Percentiles rank a stretch among this genome's conserved stretches.
Conservation (phyloP, 2,113 vertebrate genomes). For the Aythya baeri region DNA sequence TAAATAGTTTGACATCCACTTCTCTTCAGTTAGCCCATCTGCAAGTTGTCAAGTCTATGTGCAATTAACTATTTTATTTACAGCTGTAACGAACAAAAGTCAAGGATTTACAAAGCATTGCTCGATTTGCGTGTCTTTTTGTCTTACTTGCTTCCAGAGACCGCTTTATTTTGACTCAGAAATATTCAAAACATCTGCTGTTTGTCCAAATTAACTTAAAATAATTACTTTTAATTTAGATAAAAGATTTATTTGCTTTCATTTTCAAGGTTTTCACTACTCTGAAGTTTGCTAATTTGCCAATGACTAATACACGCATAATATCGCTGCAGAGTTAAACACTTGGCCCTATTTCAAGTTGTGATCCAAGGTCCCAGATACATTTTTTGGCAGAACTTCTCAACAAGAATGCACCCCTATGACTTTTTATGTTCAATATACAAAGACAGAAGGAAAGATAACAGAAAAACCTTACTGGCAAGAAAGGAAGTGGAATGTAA, state of each 20-base stretch:
- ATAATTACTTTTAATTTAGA: constrained; percentile 91
- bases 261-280: constrained; percentile 81
- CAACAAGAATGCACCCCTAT: constrained; percentile 67
- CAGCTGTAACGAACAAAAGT: constrained; percentile 85
- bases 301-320: constrained; percentile 74
- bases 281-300: constrained; percentile 74
- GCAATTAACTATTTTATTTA: constrained; percentile 85
- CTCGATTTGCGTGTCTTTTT: constrained; percentile 74
- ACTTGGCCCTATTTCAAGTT: constrained; percentile 76
- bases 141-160: constrained; percentile 78
- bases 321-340: constrained; percentile 71
- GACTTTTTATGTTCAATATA: constrained; percentile 73
- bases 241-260: constrained; percentile 81
- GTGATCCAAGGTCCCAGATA: constrained; percentile 82
- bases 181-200: constrained; percentile 86
- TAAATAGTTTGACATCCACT: constrained; percentile 70
- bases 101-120: constrained; percentile 84
- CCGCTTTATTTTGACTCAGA: constrained; percentile 81
- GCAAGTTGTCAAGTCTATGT: constrained; percentile 81
- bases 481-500: constrained; percentile 66
- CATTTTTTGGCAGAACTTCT: constrained; percentile 82
- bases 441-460: constrained; percentile 76
- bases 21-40: constrained; percentile 82
- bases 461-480: constrained; percentile 62
- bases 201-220: constrained; percentile 87